Evolutionary conservation across 2,113 vertebrate species (phyloP).

Genomic region (Tachysurus fulvidraco): DNA sequence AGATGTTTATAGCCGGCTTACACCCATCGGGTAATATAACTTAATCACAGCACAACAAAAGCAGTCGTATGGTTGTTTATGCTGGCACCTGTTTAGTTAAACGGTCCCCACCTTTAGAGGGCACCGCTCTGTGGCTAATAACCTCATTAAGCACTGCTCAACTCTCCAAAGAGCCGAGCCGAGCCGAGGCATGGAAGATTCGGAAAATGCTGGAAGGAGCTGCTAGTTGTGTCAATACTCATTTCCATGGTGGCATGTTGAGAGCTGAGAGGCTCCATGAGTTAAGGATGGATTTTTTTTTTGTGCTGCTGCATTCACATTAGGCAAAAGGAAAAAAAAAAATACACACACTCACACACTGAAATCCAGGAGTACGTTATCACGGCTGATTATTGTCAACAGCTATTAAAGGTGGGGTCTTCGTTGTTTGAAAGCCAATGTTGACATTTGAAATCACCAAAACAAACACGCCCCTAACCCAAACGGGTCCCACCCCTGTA

Average conservation of each 20-base stretch:
- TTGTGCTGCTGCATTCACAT: not conserved
- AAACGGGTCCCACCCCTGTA: too few relatives aligned
- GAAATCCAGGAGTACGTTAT: not conserved
- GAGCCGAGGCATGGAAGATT: conserved; percentile 10
- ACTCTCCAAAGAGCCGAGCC: not conserved
- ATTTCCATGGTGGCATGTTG: conserved; percentile 17
- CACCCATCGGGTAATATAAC: conserved; percentile 16
- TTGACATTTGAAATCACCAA: too few relatives aligned
- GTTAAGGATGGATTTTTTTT: not conserved
- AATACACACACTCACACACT: not conserved
- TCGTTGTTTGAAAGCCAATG: too few relatives aligned
- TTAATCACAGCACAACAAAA: conserved; percentile 32
- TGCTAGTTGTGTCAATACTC: conserved; percentile 34
- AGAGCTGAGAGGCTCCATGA: not conserved
- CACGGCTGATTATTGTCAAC: not conserved
- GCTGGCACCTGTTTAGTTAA: conserved; percentile 34
- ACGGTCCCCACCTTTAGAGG: conserved; percentile 26
- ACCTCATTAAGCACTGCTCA: conserved; percentile 6
- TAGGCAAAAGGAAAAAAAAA: not conserved
- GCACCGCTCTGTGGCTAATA: conserved; percentile 13
- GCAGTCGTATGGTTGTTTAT: conserved; percentile 25
- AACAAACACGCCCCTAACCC: too few relatives aligned
- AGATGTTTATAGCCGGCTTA: conserved; percentile 48
- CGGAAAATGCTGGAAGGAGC: conserved; percentile 37
- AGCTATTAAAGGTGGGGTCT: not conserved